Conservation (phyloP, 2,888 invertebrate species). For the Aporophyla lueneburgensis region DNA sequence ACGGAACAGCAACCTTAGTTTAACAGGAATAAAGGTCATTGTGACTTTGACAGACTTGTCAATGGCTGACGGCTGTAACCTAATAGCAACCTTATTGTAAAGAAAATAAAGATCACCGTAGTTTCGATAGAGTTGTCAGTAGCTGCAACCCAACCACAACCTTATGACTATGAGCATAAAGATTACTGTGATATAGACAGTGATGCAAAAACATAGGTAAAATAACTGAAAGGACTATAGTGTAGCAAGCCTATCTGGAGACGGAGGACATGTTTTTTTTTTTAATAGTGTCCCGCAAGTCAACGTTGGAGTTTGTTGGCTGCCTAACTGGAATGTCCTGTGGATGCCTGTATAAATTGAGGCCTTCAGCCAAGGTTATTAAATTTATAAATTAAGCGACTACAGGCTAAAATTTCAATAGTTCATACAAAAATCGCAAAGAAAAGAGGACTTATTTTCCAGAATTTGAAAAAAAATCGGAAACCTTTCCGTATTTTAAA, state of each 20-base stretch:
- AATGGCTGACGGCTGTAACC: not conserved
- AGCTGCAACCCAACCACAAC: no score
- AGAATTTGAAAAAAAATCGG: not conserved
- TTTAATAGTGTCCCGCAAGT: not conserved
- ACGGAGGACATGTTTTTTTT: no score
- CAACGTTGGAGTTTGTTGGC: not conserved
- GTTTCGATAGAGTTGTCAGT: no score
- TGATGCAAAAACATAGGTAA: not conserved
- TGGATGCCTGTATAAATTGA: not conserved
- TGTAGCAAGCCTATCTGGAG: not conserved
- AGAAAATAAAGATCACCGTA: not conserved
- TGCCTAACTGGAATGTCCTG: not conserved
- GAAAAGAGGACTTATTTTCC: not conserved
- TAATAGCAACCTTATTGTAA: not conserved
- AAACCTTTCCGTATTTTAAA: no score
- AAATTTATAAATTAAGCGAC: not conserved
- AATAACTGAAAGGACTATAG: not conserved
- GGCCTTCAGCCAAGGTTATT: no score
- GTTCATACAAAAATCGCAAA: not conserved
- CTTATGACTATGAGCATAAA: no score
- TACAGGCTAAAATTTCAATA: not conserved
- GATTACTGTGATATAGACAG: not conserved
- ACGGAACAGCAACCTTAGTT: not conserved
- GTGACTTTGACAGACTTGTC: not conserved
- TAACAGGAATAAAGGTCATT: not conserved